Evolutionary conservation across 2,113 vertebrate genomes (phyloP).

Genomic region (Myrmecobius fasciatus): DNA sequence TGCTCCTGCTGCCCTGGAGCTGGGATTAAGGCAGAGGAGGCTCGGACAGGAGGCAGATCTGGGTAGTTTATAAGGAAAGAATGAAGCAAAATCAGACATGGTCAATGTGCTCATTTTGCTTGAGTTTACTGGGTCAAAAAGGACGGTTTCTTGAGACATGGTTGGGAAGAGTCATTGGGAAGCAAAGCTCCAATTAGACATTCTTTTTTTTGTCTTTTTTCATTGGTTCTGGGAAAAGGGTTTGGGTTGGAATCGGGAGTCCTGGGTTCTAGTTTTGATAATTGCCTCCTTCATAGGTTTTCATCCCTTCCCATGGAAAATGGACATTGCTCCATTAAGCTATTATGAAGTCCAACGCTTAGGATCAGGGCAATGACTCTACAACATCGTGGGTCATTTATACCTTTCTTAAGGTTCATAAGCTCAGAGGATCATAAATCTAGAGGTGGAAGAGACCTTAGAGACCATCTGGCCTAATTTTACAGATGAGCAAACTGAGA

Average conservation of each 20-base stretch:
- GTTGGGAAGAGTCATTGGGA: neutral
- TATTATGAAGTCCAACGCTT: neutral
- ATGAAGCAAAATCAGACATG: neutral
- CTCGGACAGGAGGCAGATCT: neutral
- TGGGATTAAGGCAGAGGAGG: neutral
- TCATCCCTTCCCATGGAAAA: neutral
- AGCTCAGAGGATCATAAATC: too few relatives aligned
- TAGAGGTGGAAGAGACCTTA: neutral
- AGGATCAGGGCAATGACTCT: neutral
- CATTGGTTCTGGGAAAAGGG: neutral
- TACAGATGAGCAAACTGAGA: neutral
- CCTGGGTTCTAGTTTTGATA: neutral
- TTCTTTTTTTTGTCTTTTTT: neutral
- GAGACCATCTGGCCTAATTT: neutral
- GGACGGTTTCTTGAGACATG: neutral
- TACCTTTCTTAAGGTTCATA: neutral
- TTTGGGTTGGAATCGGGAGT: neutral
- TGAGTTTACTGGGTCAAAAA: neutral
- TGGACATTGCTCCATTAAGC: neutral
- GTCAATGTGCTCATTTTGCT: neutral
- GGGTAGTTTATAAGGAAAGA: neutral
- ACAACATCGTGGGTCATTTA: neutral
- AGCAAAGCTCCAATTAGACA: neutral
- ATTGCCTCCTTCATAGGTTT: neutral
- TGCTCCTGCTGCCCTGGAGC: neutral